Percentiles rank a stretch among this genome's conserved stretches.
These are phyloP conservation scores for Corythucha ciliata DNA, from an alignment of 2,888 invertebrate species.

Conservation along the genomic window DNA sequence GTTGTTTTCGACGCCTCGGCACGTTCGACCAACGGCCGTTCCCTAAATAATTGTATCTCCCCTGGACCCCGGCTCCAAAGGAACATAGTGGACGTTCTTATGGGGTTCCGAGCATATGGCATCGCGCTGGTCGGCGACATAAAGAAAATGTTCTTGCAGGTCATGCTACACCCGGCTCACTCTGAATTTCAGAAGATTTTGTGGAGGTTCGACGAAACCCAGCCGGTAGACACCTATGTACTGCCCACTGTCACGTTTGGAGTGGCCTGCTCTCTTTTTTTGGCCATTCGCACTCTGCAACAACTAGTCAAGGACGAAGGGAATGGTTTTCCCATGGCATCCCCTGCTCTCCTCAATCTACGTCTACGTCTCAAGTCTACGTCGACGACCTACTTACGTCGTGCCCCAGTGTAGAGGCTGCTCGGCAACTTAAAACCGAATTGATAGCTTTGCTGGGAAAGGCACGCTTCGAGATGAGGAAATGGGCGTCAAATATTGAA, in stretches of 20 bases:
- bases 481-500: conserved; percentile 19
- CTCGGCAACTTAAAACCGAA: conserved; percentile 5
- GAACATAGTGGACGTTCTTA: conserved; percentile 18
- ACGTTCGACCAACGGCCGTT: no score
- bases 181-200: conserved; percentile 9
- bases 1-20: no score
- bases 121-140: conserved; percentile 10
- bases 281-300: conserved; percentile 13
- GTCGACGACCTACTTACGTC: conserved; percentile 17
- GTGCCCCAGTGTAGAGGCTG: conserved; percentile 1
- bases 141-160: conserved; percentile 6
- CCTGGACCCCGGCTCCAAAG: conserved; percentile 14
- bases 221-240: conserved; percentile 5
- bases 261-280: conserved; percentile 17
- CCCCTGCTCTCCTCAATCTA: not conserved
- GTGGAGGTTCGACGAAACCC: conserved; percentile 5
- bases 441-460: not conserved
- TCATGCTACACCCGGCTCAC: not conserved
- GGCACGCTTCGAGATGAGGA: conserved; percentile 22
- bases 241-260: conserved; percentile 21
- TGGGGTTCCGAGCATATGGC: not conserved
- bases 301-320: conserved; percentile 12
- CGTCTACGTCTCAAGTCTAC: no score
- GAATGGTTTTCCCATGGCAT: not conserved
- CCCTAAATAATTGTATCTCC: no score